phyloP scores from a whole-genome alignment of 2,888 invertebrate genomes.

The Agrochola macilenta region DNA sequence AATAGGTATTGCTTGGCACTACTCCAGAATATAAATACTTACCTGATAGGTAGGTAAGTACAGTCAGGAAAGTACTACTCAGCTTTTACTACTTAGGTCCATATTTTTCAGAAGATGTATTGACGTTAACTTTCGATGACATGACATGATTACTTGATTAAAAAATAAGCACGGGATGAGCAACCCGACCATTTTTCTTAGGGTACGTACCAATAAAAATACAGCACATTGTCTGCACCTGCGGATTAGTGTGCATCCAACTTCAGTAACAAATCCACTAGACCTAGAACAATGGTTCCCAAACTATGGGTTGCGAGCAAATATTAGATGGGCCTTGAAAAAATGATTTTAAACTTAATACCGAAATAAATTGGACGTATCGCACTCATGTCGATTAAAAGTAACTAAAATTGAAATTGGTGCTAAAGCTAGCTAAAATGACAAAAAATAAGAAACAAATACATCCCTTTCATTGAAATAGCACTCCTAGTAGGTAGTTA shows the following conservation, averaged over 20 bases:
- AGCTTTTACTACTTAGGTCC: background rate
- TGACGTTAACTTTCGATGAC: background rate
- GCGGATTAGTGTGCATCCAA: background rate
- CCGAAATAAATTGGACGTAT: too few relatives aligned
- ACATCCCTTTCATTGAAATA: too few relatives aligned
- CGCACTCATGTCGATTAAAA: too few relatives aligned
- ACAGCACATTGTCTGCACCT: background rate
- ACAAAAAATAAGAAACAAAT: too few relatives aligned
- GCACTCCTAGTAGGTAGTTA: too few relatives aligned
- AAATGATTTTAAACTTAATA: too few relatives aligned
- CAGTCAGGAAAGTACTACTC: background rate
- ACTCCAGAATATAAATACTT: slow-evolving; percentile 5
- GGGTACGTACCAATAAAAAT: background rate
- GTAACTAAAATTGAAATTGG: too few relatives aligned
- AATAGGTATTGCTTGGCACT: slow-evolving; percentile 21
- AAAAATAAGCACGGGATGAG: background rate
- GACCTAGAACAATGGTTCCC: background rate
- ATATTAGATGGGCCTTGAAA: too few relatives aligned
- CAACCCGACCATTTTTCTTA: background rate
- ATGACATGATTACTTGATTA: background rate
- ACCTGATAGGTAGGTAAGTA: background rate
- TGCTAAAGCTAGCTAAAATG: too few relatives aligned
- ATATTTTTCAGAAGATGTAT: background rate
- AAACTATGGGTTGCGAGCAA: too few relatives aligned
- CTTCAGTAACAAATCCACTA: background rate